Conservation (phyloP, 2,797 vertebrate genomes). For the Hafferia zeledoni region DNA sequence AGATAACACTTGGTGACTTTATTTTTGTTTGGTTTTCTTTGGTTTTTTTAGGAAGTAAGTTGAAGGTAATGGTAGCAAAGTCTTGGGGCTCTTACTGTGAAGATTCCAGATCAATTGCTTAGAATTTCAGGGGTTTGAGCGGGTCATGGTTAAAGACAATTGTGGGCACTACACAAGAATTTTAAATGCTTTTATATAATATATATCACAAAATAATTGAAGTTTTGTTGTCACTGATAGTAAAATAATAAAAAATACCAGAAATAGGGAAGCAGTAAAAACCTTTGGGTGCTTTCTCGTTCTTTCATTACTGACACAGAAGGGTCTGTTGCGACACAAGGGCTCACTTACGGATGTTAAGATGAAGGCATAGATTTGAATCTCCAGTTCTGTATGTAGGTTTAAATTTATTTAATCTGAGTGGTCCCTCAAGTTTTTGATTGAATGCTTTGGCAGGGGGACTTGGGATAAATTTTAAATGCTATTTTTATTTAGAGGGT, state of each 20-base stretch:
- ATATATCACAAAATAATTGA: not conserved
- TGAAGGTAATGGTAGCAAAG: not conserved
- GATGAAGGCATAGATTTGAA: not conserved
- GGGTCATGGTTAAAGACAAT: not conserved
- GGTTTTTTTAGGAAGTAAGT: not conserved
- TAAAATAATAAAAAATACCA: not conserved
- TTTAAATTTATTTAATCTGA: not conserved
- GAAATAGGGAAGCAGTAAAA: not conserved
- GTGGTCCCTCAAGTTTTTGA: not conserved
- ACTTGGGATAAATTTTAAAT: not conserved
- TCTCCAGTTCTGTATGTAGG: not conserved
- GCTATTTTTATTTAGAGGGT: not conserved
- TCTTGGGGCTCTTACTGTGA: not conserved
- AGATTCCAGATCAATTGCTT: not conserved
- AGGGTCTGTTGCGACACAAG: not conserved
- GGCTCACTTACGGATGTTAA: not conserved
- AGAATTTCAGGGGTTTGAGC: not conserved
- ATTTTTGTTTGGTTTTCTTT: not conserved
- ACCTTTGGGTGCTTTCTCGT: not conserved
- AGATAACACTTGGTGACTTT: not conserved
- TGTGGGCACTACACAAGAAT: not conserved
- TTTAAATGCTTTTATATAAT: not conserved
- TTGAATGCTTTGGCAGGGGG: not conserved
- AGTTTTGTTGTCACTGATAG: not conserved
- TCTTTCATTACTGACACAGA: not conserved